phyloP scores from a whole-genome alignment of 2,113 vertebrate genomes.

The Corythornis vintsioides region DNA sequence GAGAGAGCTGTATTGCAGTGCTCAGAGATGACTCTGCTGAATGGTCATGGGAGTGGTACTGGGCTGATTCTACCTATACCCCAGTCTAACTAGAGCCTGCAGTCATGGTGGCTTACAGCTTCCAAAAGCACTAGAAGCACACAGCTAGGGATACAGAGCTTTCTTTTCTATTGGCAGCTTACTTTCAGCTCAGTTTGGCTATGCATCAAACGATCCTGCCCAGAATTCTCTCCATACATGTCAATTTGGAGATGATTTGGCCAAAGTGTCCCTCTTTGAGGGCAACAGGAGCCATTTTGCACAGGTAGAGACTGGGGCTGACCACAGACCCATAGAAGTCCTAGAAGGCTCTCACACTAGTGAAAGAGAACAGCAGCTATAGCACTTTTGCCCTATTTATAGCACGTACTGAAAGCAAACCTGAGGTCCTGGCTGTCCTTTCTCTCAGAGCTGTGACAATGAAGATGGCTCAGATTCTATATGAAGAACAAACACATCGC shows the following conservation, averaged over 20 bases:
- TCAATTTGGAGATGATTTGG: not conserved
- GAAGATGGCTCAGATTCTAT: not conserved
- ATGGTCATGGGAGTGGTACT: not conserved
- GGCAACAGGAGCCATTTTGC: slow-evolving; percentile 25
- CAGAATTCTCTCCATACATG: not conserved
- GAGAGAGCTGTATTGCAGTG: not conserved
- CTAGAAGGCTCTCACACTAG: not conserved
- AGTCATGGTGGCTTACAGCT: not conserved
- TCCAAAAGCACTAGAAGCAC: not conserved
- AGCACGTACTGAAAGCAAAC: not conserved
- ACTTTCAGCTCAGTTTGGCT: not conserved
- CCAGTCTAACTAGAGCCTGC: not conserved
- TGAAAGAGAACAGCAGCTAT: not conserved
- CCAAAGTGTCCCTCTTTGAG: not conserved
- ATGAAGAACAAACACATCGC: not conserved
- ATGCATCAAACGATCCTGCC: not conserved
- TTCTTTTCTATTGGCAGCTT: not conserved
- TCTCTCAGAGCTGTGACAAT: not conserved
- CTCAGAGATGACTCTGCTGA: not conserved
- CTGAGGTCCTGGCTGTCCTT: not conserved
- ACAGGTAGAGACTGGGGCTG: not conserved
- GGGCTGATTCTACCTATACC: not conserved
- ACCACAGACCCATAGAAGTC: not conserved
- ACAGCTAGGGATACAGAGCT: not conserved
- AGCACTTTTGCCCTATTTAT: not conserved